These are phyloP conservation scores for Eulimnadia texana DNA, from an alignment of 1,140 invertebrate species.

Conservation along the genomic window DNA sequence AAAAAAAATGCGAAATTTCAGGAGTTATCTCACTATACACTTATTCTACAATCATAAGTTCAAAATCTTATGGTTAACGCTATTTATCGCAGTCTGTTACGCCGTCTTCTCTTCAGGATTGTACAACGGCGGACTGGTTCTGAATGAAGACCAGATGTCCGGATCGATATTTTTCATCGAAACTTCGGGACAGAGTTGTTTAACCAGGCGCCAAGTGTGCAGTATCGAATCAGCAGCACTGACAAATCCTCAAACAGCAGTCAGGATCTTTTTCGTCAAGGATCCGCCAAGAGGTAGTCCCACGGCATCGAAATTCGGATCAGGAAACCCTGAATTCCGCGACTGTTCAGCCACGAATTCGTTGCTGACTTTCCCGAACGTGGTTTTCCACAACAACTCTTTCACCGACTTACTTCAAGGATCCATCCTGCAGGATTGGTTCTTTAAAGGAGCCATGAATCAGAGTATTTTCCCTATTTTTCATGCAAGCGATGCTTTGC, in stretches of 20 bases:
- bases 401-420: neutral
- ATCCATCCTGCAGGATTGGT: neutral
- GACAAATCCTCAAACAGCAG: slow-evolving; percentile 38
- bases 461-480: slow-evolving; percentile 38
- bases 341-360: neutral
- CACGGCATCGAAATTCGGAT: neutral
- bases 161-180: slow-evolving; percentile 9
- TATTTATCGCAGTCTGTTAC: too few relatives aligned
- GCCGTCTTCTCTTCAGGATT: too few relatives aligned
- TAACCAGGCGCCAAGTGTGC: slow-evolving; percentile 38
- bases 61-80: too few relatives aligned
- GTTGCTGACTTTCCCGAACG: neutral
- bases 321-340: neutral
- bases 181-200: neutral
- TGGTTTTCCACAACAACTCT: neutral
- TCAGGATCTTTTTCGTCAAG: slow-evolving; percentile 31
- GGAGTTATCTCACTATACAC: too few relatives aligned
- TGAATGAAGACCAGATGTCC: too few relatives aligned
- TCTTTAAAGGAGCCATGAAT: slow-evolving; percentile 30
- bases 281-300: neutral
- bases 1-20: too few relatives aligned
- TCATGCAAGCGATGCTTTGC: slow-evolving; percentile 50
- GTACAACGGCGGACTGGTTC: too few relatives aligned
- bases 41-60: too few relatives aligned
- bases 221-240: slow-evolving; percentile 48